A percentile compares a stretch with the other conserved stretches of the same genome.
These are phyloP conservation scores for Oncorhynchus tshawytscha DNA, from an alignment of 2,113 vertebrate genomes.

Conservation along the genomic window DNA sequence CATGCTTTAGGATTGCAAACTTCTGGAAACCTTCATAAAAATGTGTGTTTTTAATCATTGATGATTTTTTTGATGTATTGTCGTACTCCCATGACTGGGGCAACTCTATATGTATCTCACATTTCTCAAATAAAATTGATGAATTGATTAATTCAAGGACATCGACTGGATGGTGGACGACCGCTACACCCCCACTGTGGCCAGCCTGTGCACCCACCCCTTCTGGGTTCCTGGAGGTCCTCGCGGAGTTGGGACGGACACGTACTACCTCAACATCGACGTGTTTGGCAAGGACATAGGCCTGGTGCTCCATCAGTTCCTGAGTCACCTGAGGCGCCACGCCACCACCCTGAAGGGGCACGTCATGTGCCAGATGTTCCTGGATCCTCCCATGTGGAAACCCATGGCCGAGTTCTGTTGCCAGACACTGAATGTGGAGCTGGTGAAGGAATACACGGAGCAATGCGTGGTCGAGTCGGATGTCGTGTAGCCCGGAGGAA, in stretches of 20 bases:
- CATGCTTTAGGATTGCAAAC: too few species aligned
- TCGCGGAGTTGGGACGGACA: slow-evolving; percentile 62
- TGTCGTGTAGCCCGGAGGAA: slow-evolving; percentile 43
- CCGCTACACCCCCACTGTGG: slow-evolving; percentile 58
- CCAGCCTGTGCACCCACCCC: slow-evolving; percentile 73
- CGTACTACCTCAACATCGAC: slow-evolving; percentile 79
- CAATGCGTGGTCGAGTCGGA: slow-evolving; percentile 78
- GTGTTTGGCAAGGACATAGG: slow-evolving; percentile 73
- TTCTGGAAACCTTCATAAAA: too few species aligned
- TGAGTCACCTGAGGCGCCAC: slow-evolving; percentile 70
- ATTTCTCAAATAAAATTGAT: too few species aligned
- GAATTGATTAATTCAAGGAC: slow-evolving; percentile 20
- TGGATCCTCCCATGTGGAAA: slow-evolving; percentile 73
- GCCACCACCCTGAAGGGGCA: slow-evolving; percentile 61
- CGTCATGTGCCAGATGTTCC: slow-evolving; percentile 79
- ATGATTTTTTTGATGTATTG: too few species aligned
- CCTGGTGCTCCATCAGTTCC: slow-evolving; percentile 70
- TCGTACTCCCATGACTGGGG: too few species aligned
- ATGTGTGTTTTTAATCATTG: too few species aligned
- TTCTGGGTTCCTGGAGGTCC: slow-evolving; percentile 60
- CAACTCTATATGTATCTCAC: too few species aligned
- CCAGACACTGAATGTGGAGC: slow-evolving; percentile 63
- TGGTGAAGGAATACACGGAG: slow-evolving; percentile 78
- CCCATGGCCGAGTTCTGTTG: slow-evolving; percentile 77
- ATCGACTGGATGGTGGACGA: slow-evolving; percentile 78